Conservation (phyloP, 2,888 invertebrate species). For the Panzeria rudis region DNA sequence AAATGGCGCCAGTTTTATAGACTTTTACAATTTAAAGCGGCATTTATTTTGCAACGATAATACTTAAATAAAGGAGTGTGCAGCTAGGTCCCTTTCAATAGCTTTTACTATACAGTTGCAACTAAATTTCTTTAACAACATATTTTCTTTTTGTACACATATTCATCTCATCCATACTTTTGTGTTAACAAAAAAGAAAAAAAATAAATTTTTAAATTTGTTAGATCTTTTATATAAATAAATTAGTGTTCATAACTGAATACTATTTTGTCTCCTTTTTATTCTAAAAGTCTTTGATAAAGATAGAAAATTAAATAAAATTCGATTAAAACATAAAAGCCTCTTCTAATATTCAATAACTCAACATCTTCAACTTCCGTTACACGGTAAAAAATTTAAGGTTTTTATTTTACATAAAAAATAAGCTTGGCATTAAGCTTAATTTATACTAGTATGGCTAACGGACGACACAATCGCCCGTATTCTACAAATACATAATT, state of each 20-base stretch:
- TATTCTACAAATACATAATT: too few relatives aligned
- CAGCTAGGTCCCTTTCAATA: not conserved
- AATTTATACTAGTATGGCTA: too few relatives aligned
- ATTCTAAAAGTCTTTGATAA: conserved; percentile 45
- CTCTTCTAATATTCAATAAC: conserved; percentile 44
- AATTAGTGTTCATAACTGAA: conserved; percentile 41
- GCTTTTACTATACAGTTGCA: conserved; percentile 6
- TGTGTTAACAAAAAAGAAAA: not conserved
- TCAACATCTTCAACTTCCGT: conserved; percentile 17
- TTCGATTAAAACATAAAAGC: conserved; percentile 69
- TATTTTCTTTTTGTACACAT: not conserved
- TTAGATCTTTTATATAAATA: conserved; percentile 24
- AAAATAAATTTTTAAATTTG: conserved; percentile 28
- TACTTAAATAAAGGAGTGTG: too few relatives aligned
- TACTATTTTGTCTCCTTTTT: conserved; percentile 18
- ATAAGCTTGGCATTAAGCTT: too few relatives aligned
- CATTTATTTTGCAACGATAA: conserved; percentile 17
- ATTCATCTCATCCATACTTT: not conserved
- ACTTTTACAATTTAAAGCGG: not conserved
- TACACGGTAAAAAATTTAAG: conserved; percentile 21
- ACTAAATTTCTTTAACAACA: conserved; percentile 5
- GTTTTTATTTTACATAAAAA: too few relatives aligned
- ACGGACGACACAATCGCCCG: too few relatives aligned
- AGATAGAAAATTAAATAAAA: conserved; percentile 40
- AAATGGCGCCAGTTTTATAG: conserved; percentile 57